Evolutionary conservation across 1,140 invertebrate species (phyloP).

Genomic region (Trichonephila inaurata): DNA sequence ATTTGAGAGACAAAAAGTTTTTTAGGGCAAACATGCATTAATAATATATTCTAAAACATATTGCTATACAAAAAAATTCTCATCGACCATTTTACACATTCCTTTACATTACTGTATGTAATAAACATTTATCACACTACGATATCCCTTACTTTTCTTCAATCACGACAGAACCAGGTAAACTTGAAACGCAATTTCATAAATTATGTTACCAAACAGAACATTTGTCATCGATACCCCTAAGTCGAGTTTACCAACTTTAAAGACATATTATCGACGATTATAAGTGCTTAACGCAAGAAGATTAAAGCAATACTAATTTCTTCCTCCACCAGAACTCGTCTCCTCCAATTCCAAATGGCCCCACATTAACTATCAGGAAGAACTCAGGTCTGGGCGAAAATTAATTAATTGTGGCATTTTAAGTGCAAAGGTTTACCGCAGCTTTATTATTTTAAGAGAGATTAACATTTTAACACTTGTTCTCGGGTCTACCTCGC

Average conservation of each 20-base stretch:
- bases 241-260: not conserved
- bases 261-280: not conserved
- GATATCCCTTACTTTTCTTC: too few species aligned
- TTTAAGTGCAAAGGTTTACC: not conserved
- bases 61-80: too few species aligned
- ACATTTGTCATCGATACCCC: too few species aligned
- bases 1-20: too few species aligned
- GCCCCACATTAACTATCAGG: not conserved
- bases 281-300: not conserved
- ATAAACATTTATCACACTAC: too few species aligned
- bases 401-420: slow-evolving; percentile 6
- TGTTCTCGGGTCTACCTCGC: not conserved
- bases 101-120: too few species aligned
- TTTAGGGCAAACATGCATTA: too few species aligned
- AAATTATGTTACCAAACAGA: too few species aligned
- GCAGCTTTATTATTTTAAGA: slow-evolving; percentile 19
- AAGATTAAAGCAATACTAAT: not conserved
- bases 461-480: slow-evolving; percentile 41
- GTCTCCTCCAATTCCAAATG: not conserved
- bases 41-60: too few species aligned
- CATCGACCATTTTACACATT: too few species aligned
- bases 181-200: too few species aligned
- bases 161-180: too few species aligned
- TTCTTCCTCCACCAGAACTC: not conserved
- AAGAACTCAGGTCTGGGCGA: not conserved